Base-by-base conservation (phyloP, 2,113 vertebrate species). In the Scomber scombrus region DNA sequence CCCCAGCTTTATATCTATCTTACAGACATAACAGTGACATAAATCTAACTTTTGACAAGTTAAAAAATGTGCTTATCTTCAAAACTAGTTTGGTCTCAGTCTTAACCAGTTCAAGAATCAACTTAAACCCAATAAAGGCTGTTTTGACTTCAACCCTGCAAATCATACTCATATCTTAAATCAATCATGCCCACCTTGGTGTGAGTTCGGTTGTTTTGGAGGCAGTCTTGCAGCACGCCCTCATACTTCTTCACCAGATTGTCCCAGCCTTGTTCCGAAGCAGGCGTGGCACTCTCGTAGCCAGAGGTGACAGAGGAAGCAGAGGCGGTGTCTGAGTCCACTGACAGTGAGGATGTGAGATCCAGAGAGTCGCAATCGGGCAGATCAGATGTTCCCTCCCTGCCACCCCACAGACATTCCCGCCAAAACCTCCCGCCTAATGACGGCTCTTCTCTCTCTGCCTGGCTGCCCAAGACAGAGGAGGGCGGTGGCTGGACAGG, bases 271-370 rank as follows among this genome's bases (percentile, higher is more conserved):
- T 85, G 89, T 70, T 95, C 93, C 3, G 87, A 85, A 71, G 85
- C 84, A 0, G 92, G 89, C 2, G 92, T 92, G 19, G 92, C 75
- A 15, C 95, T 96, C 80, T 95, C 94, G 0, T 96, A 96, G 64
- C 96, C 95, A 0, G 95, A 97, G 55, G 96, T 97, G 87, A 95
- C 88, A 11, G 96, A 95, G 47, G 95, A 95, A 68, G 93, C 92
- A 13, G 94, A 94, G 3, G 90, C 88, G 1, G 94, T 90, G 79
- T 95, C 96, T 0, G 80, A 96, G 66, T 94, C 94, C 77, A 92
- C 82, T 1, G 92, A 94, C 78, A 87, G 85, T 0, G 93, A 94
- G 77, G 94, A 94, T 1, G 89, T 90, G 70, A 91, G 60, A 46
- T 96, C 95, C 40, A 94, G 65, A n/a, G 40, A 72, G 73, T 95